These are phyloP conservation scores for Drosophila mimetica DNA, from an alignment of 2,888 invertebrate genomes.

Conservation along the genomic window DNA sequence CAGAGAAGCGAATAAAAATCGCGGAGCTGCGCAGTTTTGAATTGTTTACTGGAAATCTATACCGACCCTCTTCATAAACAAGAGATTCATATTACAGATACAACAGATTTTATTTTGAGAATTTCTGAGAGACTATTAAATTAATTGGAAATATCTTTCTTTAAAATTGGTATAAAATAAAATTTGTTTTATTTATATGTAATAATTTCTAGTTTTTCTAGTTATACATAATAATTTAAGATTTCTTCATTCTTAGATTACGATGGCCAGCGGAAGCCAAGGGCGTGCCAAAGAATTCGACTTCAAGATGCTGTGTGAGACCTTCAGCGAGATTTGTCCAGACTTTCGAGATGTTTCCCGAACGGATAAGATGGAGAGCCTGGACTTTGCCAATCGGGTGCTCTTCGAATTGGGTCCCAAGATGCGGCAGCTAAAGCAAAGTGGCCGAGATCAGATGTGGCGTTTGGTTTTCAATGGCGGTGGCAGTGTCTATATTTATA, in stretches of 20 bases:
- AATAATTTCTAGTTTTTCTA: too few relatives aligned
- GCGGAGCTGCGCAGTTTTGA: neutral
- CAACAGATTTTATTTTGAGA: neutral
- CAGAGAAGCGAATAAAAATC: neutral
- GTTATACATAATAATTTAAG: neutral
- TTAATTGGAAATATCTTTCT: neutral
- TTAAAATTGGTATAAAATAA: neutral
- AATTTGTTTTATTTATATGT: neutral
- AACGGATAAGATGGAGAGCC: slow-evolving; percentile 33
- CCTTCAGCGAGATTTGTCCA: slow-evolving; percentile 51
- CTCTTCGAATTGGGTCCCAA: slow-evolving; percentile 54
- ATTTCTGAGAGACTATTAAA: neutral
- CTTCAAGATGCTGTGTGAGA: slow-evolving; percentile 26
- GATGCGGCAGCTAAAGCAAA: slow-evolving; percentile 53
- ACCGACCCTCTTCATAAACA: neutral
- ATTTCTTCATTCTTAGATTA: neutral
- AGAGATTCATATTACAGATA: neutral
- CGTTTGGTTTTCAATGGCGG: slow-evolving; percentile 44
- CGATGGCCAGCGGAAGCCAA: slow-evolving; percentile 22
- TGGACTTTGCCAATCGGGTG: slow-evolving; percentile 59
- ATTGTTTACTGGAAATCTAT: slow-evolving; percentile 9
- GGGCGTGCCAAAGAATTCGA: slow-evolving; percentile 6
- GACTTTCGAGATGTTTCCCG: slow-evolving; percentile 38
- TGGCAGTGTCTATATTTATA: slow-evolving; percentile 45
- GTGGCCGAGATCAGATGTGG: slow-evolving; percentile 54